Evolutionary conservation across 2,113 vertebrate species (phyloP), one percentile per base, ranked within the genome.

Genomic region (Tiliqua scincoides): DNA sequence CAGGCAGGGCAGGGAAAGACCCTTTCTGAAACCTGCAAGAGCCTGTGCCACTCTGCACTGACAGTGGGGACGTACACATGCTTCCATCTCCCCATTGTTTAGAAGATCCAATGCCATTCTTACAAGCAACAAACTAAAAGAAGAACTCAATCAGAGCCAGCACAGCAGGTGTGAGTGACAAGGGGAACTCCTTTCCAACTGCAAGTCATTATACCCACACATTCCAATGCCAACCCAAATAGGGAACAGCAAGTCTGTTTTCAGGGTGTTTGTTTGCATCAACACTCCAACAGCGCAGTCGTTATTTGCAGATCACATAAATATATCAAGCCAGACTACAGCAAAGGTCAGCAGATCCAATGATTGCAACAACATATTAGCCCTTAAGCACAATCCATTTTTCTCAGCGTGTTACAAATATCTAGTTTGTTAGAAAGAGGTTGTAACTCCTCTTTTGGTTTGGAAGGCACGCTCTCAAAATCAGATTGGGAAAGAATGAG

Each of bases 291-390:
- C 81, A 80, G 74, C 17, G 62, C 62, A 80, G 57, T 52, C 83
- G 70, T 82, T 94, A 88, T 94, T 90, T 93, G 79, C 86, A 94
- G 87, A 89, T 90, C 90, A 86, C 88, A 88, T 83, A 75, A 75
- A 90, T 91, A 67, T 89, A 78, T 85, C 87, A 91, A 90, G 74
- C 81, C 89, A 85, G 61, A 1, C n/a, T 37, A 37, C 27, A 94
- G 89, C 35, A 91, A 91, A 94, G 88, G 91, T 92, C 93, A 92
- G 67, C 67, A 76, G 88, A 91, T 84, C 79, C 85, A 83, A 48
- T 48, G 3, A 43, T 75, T n/a, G 43, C 4, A 74, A 43, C 61
- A 40, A 62, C 37, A 43, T 43, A 11, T 83, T 73, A 27, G 7
- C 23, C 35, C 30, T 54, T 21, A 77, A 90, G 86, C 84, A 91